Evolutionary conservation across 2,888 invertebrate species (phyloP).

Genomic region (Drosophila meridionalis): DNA sequence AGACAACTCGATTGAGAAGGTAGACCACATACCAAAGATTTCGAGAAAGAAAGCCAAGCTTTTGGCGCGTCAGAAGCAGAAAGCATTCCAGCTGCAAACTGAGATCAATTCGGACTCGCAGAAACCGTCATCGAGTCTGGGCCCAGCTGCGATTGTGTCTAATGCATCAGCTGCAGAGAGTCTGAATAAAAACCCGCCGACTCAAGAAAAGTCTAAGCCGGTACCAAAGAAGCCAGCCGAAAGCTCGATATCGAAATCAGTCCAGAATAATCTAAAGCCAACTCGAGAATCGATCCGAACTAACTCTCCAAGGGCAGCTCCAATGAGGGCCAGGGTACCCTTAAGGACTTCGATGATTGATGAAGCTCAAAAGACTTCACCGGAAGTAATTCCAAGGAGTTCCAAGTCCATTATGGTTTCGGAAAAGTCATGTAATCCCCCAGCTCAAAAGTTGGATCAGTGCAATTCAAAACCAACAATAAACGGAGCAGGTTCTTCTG

Average conservation of each 20-base stretch:
- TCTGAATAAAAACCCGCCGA: background rate
- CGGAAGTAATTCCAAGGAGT: background rate
- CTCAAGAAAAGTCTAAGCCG: background rate
- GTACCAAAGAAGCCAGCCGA: background rate
- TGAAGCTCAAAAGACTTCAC: background rate
- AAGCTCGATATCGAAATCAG: background rate
- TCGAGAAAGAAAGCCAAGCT: conserved; percentile 7
- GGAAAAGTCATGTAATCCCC: accelerated
- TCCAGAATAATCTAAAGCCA: background rate
- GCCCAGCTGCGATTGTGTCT: background rate
- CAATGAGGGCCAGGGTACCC: background rate
- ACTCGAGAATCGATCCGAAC: accelerated
- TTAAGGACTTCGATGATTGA: background rate
- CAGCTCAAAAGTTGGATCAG: background rate
- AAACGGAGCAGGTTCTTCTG: background rate
- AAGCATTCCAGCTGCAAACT: background rate
- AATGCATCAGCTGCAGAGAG: background rate
- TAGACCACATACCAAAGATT: background rate
- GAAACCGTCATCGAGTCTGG: too few relatives aligned
- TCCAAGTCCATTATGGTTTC: too few relatives aligned
- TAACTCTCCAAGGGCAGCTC: too few relatives aligned
- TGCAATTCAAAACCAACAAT: background rate
- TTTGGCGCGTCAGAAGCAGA: background rate
- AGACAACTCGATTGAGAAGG: background rate
- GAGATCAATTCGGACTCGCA: background rate